phyloP scores from a whole-genome alignment of 1,140 invertebrate species.

The Anoplophora glabripennis region DNA sequence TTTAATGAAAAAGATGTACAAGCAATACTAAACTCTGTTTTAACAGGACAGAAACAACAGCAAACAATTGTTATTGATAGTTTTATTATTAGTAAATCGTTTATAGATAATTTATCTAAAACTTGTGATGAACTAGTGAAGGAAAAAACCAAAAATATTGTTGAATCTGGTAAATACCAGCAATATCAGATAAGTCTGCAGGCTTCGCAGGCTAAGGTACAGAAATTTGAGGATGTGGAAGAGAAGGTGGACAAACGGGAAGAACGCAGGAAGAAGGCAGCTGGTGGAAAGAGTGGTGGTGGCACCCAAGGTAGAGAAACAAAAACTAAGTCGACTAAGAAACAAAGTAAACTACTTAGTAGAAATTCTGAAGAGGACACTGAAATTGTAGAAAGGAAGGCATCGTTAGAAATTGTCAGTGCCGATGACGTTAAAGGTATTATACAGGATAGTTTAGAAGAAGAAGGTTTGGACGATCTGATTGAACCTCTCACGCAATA shows the following conservation, averaged over 20 bases:
- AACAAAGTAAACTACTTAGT: slow-evolving; percentile 55
- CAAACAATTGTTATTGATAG: slow-evolving; percentile 54
- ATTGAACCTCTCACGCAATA: slow-evolving; percentile 58
- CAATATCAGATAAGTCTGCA: slow-evolving; percentile 61
- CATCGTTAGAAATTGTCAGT: slow-evolving; percentile 62
- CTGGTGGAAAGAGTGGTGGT: slow-evolving; percentile 81
- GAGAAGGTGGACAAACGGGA: slow-evolving; percentile 78
- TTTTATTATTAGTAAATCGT: slow-evolving; percentile 60
- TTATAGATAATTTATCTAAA: slow-evolving; percentile 68
- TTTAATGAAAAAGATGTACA: slow-evolving; percentile 74
- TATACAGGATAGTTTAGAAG: slow-evolving; percentile 61
- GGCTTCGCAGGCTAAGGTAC: slow-evolving; percentile 50
- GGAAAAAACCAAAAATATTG: slow-evolving; percentile 69
- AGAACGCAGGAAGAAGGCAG: slow-evolving; percentile 83
- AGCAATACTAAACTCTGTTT: slow-evolving; percentile 64
- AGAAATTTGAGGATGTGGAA: slow-evolving; percentile 45
- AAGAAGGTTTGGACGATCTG: slow-evolving; percentile 63
- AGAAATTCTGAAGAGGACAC: slow-evolving; percentile 60
- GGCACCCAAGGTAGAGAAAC: slow-evolving; percentile 92
- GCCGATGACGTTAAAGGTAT: slow-evolving; percentile 64
- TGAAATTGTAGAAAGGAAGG: slow-evolving; percentile 49
- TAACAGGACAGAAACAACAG: slow-evolving; percentile 55
- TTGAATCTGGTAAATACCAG: slow-evolving; percentile 65
- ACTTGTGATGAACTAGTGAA: slow-evolving; percentile 67
- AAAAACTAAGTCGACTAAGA: slow-evolving; percentile 92